A percentile compares a stretch with the other conserved stretches of the same genome.
These are phyloP conservation scores for Apteryx mantelli DNA, from an alignment of 2,113 vertebrate species.

Conservation along the genomic window DNA sequence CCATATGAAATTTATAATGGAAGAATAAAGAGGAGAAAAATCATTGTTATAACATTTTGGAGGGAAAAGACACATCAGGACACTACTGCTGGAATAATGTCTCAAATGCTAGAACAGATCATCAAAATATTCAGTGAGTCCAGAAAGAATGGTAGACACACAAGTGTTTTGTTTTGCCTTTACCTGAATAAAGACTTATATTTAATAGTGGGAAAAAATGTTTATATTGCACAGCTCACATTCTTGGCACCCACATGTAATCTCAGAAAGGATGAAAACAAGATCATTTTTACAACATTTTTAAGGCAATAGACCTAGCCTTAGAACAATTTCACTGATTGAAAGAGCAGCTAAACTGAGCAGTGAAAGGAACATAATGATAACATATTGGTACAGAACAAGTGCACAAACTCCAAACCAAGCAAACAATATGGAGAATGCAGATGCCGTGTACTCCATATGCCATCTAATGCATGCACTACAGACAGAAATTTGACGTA, in stretches of 20 bases:
- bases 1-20: background rate
- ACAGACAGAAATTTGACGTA: background rate
- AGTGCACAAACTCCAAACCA: background rate
- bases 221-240: background rate
- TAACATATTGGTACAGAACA: background rate
- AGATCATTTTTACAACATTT: background rate
- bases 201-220: background rate
- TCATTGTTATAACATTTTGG: background rate
- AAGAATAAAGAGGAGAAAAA: background rate
- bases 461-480: conserved; percentile 11
- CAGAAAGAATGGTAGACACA: background rate
- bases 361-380: background rate
- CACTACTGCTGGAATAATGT: background rate
- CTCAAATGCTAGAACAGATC: background rate
- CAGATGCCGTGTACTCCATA: background rate
- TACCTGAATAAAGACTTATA: conserved; percentile 7
- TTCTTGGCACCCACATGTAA: background rate
- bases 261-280: background rate
- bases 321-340: background rate
- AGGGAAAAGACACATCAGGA: background rate
- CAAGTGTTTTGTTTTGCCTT: background rate
- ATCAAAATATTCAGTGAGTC: background rate
- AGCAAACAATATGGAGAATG: background rate
- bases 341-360: background rate
- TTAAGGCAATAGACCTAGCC: background rate